Conservation (phyloP, 2,113 vertebrate species). For the Hippopotamus amphibius region DNA sequence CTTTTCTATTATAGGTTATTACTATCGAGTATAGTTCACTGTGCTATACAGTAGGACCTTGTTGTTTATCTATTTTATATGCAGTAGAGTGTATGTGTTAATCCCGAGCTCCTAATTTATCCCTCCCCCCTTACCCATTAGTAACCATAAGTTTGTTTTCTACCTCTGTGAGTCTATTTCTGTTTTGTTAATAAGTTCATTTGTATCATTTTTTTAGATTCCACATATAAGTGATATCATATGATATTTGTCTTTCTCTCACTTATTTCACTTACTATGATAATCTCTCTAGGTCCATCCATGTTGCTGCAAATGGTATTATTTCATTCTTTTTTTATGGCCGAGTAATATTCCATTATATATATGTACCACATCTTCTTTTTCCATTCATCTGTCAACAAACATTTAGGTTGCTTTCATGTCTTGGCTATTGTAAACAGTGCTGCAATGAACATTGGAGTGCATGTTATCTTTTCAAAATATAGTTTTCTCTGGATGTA, state of each 20-base stretch:
- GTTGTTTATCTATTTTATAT: neutral
- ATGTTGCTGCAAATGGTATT: neutral
- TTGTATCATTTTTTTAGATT: neutral
- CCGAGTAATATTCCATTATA: neutral
- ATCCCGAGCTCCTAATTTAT: neutral
- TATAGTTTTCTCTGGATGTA: too few species aligned
- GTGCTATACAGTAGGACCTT: neutral
- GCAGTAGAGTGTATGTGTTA: neutral
- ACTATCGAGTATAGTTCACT: neutral
- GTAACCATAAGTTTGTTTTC: neutral
- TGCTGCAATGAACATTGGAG: too few species aligned
- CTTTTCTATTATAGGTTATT: neutral
- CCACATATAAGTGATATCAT: neutral
- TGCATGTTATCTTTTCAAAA: too few species aligned
- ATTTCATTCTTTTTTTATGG: neutral
- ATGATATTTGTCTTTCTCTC: neutral
- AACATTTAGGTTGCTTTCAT: neutral
- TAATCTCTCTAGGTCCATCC: neutral
- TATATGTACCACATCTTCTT: neutral
- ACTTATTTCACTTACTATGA: neutral
- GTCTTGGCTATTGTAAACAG: too few species aligned
- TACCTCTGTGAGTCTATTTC: neutral
- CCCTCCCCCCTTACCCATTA: neutral
- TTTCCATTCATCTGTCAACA: neutral
- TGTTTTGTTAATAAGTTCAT: neutral